Evolutionary conservation across 1,140 invertebrate species (phyloP).

Genomic region (Akabosia matsudoensis): DNA sequence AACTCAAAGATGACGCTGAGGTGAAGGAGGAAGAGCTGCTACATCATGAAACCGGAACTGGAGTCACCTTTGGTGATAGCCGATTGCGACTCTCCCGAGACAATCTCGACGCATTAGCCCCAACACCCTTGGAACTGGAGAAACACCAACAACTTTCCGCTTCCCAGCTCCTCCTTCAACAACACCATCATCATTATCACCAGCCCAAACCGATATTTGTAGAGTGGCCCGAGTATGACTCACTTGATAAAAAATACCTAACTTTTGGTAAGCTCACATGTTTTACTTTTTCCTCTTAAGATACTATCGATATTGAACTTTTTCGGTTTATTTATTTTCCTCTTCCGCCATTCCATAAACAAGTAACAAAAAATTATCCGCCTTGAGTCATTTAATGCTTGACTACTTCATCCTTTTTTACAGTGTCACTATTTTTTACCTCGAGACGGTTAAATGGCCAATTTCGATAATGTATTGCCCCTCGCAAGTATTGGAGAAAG

Average conservation of each 20-base stretch:
- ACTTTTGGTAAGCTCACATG: slow-evolving; percentile 73
- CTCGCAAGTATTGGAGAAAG: too few species aligned
- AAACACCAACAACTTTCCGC: not conserved
- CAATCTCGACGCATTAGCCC: not conserved
- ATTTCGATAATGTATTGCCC: too few species aligned
- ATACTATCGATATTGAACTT: not conserved
- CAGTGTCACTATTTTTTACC: too few species aligned
- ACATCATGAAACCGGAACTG: slow-evolving; percentile 11
- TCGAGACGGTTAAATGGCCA: too few species aligned
- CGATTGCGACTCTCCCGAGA: slow-evolving; percentile 19
- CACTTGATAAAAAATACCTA: slow-evolving; percentile 67
- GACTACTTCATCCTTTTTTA: too few species aligned
- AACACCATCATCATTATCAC: slow-evolving; percentile 5
- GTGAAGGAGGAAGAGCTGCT: slow-evolving; percentile 6
- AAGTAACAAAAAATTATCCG: too few species aligned
- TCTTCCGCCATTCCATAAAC: too few species aligned
- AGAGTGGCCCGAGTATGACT: slow-evolving; percentile 76
- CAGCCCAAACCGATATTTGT: slow-evolving; percentile 45
- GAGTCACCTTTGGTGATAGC: slow-evolving; percentile 9
- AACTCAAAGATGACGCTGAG: slow-evolving; percentile 3
- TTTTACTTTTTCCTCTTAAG: too few species aligned
- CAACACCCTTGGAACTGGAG: slow-evolving; percentile 10
- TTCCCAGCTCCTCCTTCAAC: not conserved
- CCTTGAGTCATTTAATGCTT: too few species aligned
- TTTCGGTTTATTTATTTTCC: not conserved